These are phyloP conservation scores for Eupsilia transversa DNA, from an alignment of 2,888 invertebrate genomes.

Conservation along the genomic window DNA sequence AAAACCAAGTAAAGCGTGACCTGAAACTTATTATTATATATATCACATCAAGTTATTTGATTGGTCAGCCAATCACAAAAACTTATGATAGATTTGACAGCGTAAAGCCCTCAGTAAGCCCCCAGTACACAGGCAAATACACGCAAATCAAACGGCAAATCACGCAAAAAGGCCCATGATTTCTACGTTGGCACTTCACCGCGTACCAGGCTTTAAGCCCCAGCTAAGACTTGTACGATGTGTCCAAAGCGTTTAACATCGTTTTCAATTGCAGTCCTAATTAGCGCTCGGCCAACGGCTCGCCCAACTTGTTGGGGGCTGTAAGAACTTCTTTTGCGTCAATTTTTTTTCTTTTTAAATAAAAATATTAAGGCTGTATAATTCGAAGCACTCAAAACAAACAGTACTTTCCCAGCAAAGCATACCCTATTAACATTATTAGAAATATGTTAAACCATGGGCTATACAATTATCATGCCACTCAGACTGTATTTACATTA, in stretches of 20 bases:
- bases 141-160: no score
- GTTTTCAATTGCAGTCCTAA: background rate
- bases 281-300: no score
- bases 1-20: background rate
- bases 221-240: background rate
- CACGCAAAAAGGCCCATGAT: no score
- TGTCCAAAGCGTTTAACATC: background rate
- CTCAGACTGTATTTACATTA: conserved; percentile 57
- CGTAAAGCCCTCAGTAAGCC: no score
- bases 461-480: conserved; percentile 34
- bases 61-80: background rate
- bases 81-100: background rate
- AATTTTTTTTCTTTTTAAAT: background rate
- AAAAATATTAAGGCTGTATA: background rate
- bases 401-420: conserved; percentile 7
- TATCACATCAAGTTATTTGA: no score
- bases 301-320: no score
- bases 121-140: no score
- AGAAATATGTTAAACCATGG: conserved; percentile 37
- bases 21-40: no score
- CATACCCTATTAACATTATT: conserved; percentile 31
- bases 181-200: no score
- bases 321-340: background rate
- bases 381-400: conserved; percentile 14
- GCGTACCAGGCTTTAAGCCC: no score